A percentile compares a stretch with the other conserved stretches of the same genome.
Evolutionary conservation across 2,797 vertebrate genomes (phyloP).

Genomic region (Spinus olivaceus): DNA sequence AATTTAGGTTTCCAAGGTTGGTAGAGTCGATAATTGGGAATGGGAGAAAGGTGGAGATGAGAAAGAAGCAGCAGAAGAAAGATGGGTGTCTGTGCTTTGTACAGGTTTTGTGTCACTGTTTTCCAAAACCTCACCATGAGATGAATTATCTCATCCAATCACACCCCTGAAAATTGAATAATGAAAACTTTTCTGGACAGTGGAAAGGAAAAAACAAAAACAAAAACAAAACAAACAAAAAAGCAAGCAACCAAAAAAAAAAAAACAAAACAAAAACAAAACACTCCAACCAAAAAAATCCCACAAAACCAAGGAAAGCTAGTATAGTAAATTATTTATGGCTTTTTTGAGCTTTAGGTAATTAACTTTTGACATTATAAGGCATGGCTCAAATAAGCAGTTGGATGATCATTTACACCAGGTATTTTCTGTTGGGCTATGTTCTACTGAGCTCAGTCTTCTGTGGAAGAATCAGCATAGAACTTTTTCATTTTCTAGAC

Average conservation of each 20-base stretch:
- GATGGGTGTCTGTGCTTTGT: neutral
- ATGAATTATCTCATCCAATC: neutral
- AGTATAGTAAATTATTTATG: neutral
- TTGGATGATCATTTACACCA: neutral
- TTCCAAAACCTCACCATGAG: neutral
- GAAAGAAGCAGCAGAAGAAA: neutral
- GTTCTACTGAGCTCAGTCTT: neutral
- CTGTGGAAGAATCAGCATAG: neutral
- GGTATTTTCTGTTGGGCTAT: neutral
- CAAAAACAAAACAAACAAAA: neutral
- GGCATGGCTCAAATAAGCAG: neutral
- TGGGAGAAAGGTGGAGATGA: neutral
- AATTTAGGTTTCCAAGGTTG: neutral
- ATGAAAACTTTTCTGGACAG: neutral
- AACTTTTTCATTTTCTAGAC: neutral
- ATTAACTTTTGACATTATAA: neutral
- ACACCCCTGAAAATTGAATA: neutral
- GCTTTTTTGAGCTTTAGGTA: neutral
- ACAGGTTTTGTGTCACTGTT: neutral
- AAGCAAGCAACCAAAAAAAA: neutral
- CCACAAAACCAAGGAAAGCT: neutral
- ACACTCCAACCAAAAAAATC: neutral
- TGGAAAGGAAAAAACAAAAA: neutral
- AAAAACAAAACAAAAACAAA: too few relatives aligned
- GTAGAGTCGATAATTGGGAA: neutral